phyloP scores from a whole-genome alignment of 2,113 vertebrate species.

The Poeciliopsis prolifica region DNA sequence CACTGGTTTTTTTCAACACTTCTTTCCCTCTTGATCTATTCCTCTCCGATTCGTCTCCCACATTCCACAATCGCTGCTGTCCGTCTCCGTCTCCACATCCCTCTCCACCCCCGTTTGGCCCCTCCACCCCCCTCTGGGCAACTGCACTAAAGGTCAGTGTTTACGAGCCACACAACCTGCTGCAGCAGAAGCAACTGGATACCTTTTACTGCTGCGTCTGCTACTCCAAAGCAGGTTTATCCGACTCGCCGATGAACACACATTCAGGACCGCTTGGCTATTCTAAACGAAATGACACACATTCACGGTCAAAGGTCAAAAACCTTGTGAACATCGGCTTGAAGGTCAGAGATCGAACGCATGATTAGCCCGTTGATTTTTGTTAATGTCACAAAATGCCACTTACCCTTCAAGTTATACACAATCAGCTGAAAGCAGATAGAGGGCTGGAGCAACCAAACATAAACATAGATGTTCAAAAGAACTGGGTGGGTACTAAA shows the following conservation, averaged over 20 bases:
- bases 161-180: slow-evolving; percentile 42
- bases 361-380: background rate
- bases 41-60: slow-evolving; percentile 47
- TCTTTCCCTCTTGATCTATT: slow-evolving; percentile 64
- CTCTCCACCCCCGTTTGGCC: slow-evolving; percentile 15
- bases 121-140: slow-evolving; percentile 12
- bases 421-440: background rate
- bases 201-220: background rate
- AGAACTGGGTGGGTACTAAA: no score
- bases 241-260: background rate
- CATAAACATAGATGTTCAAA: no score
- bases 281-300: background rate
- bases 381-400: background rate
- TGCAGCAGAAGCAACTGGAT: slow-evolving; percentile 5
- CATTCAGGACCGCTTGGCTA: slow-evolving; percentile 2
- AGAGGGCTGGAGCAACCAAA: no score
- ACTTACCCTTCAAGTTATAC: background rate
- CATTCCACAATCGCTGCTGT: slow-evolving; percentile 47
- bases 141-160: slow-evolving; percentile 61
- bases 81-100: slow-evolving; percentile 8
- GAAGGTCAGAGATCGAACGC: background rate
- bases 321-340: background rate
- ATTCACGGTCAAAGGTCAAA: background rate
- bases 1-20: slow-evolving; percentile 21
- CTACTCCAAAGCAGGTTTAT: background rate